A percentile compares a stretch with the other conserved stretches of the same genome.
Evolutionary conservation across 2,888 invertebrate species (phyloP).

Genomic region (Drosophila cognata): DNA sequence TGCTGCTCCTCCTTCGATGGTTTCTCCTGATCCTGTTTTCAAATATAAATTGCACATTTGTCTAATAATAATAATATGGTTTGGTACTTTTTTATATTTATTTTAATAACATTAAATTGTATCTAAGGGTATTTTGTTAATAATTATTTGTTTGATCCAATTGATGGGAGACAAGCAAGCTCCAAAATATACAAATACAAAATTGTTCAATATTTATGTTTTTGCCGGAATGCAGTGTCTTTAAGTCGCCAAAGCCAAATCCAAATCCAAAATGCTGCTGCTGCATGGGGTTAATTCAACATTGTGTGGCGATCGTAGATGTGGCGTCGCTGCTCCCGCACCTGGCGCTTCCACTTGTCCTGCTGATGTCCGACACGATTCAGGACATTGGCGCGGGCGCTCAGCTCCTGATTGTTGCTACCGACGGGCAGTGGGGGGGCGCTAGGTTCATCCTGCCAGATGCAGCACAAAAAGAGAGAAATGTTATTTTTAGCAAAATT

Average conservation of each 20-base stretch:
- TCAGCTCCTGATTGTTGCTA: constrained; percentile 90
- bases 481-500: constrained; percentile 43
- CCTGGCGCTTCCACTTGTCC: constrained; percentile 98
- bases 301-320: constrained; percentile 99
- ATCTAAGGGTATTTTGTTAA: constrained; percentile 43
- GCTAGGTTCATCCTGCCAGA: constrained; percentile 86
- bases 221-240: constrained; percentile 62
- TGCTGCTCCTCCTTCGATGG: not conserved
- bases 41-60: not conserved
- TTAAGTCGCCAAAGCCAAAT: constrained; percentile 62
- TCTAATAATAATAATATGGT: constrained; percentile 32
- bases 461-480: constrained; percentile 21
- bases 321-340: constrained; percentile 92
- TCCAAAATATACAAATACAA: constrained; percentile 27
- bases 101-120: constrained; percentile 47
- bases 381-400: constrained; percentile 91
- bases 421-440: constrained; percentile 86
- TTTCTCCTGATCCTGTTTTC: not conserved
- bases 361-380: constrained; percentile 98
- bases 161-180: constrained; percentile 24
- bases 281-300: constrained; percentile 90
- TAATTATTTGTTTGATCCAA: constrained; percentile 59
- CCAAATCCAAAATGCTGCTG: not conserved
- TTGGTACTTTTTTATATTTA: constrained; percentile 40
- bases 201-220: constrained; percentile 32